phyloP scores from a whole-genome alignment of 2,888 invertebrate species.

The Apocheima hispidaria region DNA sequence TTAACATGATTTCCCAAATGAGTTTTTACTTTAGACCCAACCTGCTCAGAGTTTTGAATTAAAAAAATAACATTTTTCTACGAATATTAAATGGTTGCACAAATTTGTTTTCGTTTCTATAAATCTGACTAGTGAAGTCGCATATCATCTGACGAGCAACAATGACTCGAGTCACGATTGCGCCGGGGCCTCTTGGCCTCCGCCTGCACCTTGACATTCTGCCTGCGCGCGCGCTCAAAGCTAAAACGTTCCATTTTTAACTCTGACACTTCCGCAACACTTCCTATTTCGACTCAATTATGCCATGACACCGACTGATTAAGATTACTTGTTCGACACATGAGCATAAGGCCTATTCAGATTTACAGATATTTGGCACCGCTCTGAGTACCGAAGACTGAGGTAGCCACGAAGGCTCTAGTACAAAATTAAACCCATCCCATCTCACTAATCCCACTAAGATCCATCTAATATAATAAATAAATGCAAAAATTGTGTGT shows the following conservation, averaged over 20 bases:
- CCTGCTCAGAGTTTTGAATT: too few species aligned
- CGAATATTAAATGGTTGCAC: neutral
- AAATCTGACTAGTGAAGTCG: slow-evolving; percentile 1
- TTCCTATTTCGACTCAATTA: slow-evolving; percentile 67
- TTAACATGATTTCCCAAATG: neutral
- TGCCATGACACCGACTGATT: slow-evolving; percentile 35
- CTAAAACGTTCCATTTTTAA: slow-evolving; percentile 78
- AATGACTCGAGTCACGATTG: slow-evolving; percentile 41
- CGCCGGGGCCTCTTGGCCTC: slow-evolving; percentile 63
- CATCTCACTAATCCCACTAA: too few species aligned
- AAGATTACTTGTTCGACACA: slow-evolving; percentile 31
- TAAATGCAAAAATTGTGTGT: too few species aligned
- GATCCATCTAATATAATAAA: too few species aligned
- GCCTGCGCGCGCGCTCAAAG: slow-evolving; percentile 67
- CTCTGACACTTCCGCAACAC: slow-evolving; percentile 74
- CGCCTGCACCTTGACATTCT: slow-evolving; percentile 79
- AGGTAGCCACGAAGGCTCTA: neutral
- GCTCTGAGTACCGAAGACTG: too few species aligned
- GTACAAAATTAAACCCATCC: too few species aligned
- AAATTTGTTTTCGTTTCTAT: neutral
- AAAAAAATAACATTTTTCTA: too few species aligned
- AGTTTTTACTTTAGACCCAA: too few species aligned
- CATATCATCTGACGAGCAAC: slow-evolving; percentile 35
- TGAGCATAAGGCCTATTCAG: neutral
- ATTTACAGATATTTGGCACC: neutral